phyloP scores from a whole-genome alignment of 2,888 invertebrate genomes.

The Petrophora chlorosata region DNA sequence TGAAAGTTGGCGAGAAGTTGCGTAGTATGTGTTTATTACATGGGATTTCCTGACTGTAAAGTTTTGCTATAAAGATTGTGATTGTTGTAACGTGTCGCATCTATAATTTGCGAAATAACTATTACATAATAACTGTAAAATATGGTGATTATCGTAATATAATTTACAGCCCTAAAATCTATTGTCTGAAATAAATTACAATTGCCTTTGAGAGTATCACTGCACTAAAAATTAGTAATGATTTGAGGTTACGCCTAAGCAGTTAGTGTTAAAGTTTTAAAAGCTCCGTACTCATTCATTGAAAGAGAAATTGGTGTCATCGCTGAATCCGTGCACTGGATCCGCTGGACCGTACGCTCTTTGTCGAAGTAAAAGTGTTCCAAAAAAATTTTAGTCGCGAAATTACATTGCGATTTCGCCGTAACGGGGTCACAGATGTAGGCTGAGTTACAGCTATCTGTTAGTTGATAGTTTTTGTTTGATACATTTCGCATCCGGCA shows the following conservation, averaged over 20 bases:
- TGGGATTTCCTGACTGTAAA: conserved; percentile 16
- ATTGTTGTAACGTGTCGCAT: conserved; percentile 8
- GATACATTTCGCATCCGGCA: conserved; percentile 61
- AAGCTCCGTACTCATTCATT: conserved; percentile 58
- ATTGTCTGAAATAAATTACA: background rate
- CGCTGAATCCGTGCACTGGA: conserved; percentile 62
- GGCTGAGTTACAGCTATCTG: conserved; percentile 80
- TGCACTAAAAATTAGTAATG: background rate
- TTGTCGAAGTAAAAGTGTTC: conserved; percentile 82
- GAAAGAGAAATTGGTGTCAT: conserved; percentile 83
- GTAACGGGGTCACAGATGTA: conserved; percentile 77
- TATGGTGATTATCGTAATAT: too few species aligned
- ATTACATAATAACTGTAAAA: too few species aligned
- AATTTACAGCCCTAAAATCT: too few species aligned
- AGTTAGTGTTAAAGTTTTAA: conserved; percentile 45
- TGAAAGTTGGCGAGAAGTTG: conserved; percentile 24
- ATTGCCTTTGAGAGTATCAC: background rate
- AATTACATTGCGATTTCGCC: conserved; percentile 83
- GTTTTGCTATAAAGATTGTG: too few species aligned
- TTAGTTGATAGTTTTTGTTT: conserved; percentile 65
- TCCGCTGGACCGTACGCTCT: conserved; percentile 61
- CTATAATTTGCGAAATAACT: background rate
- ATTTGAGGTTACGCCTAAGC: conserved; percentile 42
- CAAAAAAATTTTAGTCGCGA: conserved; percentile 78
- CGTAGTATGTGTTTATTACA: conserved; percentile 4